These are phyloP conservation scores for Drosophila asahinai DNA, from an alignment of 1,140 invertebrate species.

Conservation along the genomic window DNA sequence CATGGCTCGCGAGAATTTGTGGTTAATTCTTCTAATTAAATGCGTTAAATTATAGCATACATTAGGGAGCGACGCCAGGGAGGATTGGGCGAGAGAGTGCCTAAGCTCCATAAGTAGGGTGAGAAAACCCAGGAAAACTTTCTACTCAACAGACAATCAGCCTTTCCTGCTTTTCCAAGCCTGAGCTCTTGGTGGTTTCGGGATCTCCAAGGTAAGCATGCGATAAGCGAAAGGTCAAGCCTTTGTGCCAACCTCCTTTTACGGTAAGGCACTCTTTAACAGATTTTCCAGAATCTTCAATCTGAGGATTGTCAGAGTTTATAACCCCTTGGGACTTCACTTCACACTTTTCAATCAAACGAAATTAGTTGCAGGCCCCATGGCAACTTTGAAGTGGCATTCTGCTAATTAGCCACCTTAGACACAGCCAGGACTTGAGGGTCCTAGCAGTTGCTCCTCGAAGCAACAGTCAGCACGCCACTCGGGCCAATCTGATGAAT, in stretches of 20 bases:
- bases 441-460: background rate
- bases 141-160: constrained; percentile 2
- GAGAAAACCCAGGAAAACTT: constrained; percentile 2
- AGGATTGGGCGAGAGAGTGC: background rate
- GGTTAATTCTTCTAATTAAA: constrained; percentile 33
- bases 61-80: constrained; percentile 6
- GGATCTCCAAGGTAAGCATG: background rate
- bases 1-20: background rate
- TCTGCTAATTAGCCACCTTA: constrained; percentile 22
- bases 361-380: constrained; percentile 16
- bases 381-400: constrained; percentile 33
- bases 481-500: constrained; percentile 12
- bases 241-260: constrained; percentile 6
- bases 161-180: background rate
- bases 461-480: constrained; percentile 4
- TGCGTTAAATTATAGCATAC: constrained; percentile 23
- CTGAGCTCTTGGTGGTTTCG: background rate
- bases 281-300: background rate
- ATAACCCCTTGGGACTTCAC: background rate
- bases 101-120: background rate
- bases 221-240: constrained; percentile 2
- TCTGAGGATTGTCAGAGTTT: background rate
- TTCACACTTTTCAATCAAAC: constrained; percentile 38
- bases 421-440: background rate
- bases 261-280: background rate